Percentiles rank a stretch among this genome's conserved stretches.
Evolutionary conservation across 2,797 vertebrate species (phyloP).

Genomic region (Pelochelys cantorii): DNA sequence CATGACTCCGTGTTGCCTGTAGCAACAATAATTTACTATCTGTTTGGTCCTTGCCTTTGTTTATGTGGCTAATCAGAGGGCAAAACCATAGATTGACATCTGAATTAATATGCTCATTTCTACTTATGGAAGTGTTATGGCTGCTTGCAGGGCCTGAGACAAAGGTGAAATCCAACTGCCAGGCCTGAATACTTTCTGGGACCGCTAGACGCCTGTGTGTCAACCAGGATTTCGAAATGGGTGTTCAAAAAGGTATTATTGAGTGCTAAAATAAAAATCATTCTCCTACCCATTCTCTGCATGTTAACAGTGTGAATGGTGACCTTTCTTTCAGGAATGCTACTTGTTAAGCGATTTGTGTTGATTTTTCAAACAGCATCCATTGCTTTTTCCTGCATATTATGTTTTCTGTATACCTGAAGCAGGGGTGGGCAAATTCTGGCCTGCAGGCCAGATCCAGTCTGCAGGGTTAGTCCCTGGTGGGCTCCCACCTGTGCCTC

Average conservation of each 20-base stretch:
- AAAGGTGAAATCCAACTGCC: background rate
- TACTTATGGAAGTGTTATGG: background rate
- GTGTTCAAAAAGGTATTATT: background rate
- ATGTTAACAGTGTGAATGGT: background rate
- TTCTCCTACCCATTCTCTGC: background rate
- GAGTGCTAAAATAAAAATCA: background rate
- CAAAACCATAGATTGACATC: background rate
- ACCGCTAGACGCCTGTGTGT: background rate
- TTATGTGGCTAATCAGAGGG: fast-evolving
- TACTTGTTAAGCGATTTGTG: background rate
- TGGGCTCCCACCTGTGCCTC: too few species aligned
- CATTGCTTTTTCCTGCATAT: background rate
- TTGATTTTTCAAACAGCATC: background rate
- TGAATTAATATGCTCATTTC: background rate
- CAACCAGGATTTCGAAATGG: background rate
- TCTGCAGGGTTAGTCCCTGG: too few species aligned
- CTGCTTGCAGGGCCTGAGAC: background rate
- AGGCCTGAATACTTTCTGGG: background rate
- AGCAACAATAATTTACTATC: background rate
- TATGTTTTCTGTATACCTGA: background rate
- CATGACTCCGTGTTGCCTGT: background rate
- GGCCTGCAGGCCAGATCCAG: too few species aligned
- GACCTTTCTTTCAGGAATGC: background rate
- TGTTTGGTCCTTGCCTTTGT: background rate
- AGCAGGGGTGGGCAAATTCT: background rate